Evolutionary conservation across 64 coral and sea anemone species (phyloP).

Genomic region (Actinia equina): DNA sequence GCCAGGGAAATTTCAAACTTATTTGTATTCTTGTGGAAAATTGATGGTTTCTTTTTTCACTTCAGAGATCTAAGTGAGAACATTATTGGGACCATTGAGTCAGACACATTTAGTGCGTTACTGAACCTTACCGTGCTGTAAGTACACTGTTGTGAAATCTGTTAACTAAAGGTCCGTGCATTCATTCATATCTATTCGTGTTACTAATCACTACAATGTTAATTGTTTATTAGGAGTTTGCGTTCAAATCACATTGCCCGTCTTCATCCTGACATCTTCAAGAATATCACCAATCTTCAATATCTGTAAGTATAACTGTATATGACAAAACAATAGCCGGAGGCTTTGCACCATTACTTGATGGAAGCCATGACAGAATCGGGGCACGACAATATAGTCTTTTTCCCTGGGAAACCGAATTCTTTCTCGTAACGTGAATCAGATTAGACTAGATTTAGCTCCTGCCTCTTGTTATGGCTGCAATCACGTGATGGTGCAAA

Average conservation of each 20-base stretch:
- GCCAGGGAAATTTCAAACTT: no score
- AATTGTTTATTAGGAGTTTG: not conserved
- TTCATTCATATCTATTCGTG: no score
- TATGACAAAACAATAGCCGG: no score
- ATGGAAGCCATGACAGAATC: no score
- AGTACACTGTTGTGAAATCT: not conserved
- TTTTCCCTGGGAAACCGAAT: no score
- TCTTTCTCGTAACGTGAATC: no score
- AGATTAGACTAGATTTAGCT: no score
- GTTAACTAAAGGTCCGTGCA: no score
- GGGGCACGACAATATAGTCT: no score
- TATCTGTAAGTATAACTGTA: slow-evolving; percentile 28
- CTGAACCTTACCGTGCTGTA: not conserved
- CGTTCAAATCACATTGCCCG: slow-evolving; percentile 24
- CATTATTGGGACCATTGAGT: not conserved
- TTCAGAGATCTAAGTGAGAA: not conserved
- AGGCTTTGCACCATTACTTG: no score
- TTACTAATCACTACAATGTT: not conserved
- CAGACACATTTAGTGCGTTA: not conserved
- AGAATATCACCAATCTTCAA: slow-evolving; percentile 1
- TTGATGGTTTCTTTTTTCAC: not conserved
- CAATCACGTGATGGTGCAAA: no score
- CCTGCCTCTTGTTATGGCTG: no score
- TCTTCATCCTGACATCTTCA: slow-evolving; percentile 12
- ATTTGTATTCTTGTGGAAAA: not conserved